Conservation (phyloP, 2,888 invertebrate species). For the Phaedon cochleariae region DNA sequence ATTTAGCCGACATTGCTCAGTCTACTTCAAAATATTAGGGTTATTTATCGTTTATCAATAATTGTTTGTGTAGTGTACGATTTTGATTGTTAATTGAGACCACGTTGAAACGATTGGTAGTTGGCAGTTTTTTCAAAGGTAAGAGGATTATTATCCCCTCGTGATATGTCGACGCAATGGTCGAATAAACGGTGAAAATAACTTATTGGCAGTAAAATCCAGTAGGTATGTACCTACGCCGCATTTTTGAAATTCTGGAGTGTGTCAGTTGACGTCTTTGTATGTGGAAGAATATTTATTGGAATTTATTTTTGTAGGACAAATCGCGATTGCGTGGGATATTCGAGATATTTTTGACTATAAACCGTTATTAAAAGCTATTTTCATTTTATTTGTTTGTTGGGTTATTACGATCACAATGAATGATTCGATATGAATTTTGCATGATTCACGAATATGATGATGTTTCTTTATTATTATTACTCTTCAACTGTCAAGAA, state of each 20-base stretch:
- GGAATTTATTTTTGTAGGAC: conserved; percentile 18
- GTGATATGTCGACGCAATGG: neutral
- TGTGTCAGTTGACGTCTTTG: neutral
- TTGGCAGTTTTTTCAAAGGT: too few relatives aligned
- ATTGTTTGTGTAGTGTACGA: too few relatives aligned
- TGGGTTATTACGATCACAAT: neutral
- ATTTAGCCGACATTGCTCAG: too few relatives aligned
- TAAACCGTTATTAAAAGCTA: conserved; percentile 7
- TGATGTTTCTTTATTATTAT: too few relatives aligned
- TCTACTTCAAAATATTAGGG: too few relatives aligned
- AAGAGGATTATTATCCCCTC: too few relatives aligned
- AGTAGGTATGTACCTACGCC: conserved; percentile 15
- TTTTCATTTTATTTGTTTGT: conserved; percentile 1
- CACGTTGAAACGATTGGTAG: too few relatives aligned
- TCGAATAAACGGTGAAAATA: conserved; percentile 9
- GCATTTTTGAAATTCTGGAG: conserved; percentile 16
- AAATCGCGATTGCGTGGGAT: conserved; percentile 12
- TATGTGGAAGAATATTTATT: conserved; percentile 8
- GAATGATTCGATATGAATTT: neutral
- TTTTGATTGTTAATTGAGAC: too few relatives aligned
- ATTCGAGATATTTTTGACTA: conserved; percentile 7
- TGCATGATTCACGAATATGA: neutral
- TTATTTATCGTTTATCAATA: too few relatives aligned
- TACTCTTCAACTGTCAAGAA: too few relatives aligned
- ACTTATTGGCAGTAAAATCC: conserved; percentile 10